phyloP scores from a whole-genome alignment of 2,113 vertebrate species.

The Perca fluviatilis region DNA sequence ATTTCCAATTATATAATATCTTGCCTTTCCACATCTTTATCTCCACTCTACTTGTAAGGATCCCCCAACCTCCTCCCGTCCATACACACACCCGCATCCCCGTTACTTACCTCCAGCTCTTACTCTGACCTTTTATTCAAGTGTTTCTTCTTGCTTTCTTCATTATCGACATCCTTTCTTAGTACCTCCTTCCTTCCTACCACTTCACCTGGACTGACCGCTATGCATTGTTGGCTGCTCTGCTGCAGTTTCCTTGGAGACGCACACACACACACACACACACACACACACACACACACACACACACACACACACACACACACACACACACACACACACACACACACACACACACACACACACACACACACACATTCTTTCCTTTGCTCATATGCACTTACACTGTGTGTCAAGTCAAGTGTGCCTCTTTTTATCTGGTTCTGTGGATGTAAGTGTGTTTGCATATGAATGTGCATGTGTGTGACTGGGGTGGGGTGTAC shows the following conservation, averaged over 20 bases:
- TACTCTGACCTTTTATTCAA: constrained; percentile 70
- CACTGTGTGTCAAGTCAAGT: constrained; percentile 32
- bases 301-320: background rate
- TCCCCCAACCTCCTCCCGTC: background rate
- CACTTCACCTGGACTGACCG: constrained; percentile 68
- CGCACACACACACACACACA: background rate
- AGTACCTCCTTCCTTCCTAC: constrained; percentile 51
- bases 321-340: background rate
- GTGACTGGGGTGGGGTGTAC: background rate
- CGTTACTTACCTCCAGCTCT: constrained; percentile 37
- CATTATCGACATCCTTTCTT: constrained; percentile 61
- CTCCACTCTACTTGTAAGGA: constrained; percentile 22
- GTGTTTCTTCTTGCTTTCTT: constrained; percentile 40
- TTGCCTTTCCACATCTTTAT: constrained; percentile 16
- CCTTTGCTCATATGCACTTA: constrained; percentile 26
- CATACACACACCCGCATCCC: background rate
- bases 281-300: background rate
- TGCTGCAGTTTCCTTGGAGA: constrained; percentile 47
- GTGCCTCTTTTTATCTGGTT: constrained; percentile 23
- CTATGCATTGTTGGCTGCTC: constrained; percentile 43
- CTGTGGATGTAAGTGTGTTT: constrained; percentile 34
- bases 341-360: background rate
- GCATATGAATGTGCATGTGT: constrained; percentile 4
- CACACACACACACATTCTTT: background rate
- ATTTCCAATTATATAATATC: constrained; percentile 45